Percentiles rank a stretch among this genome's conserved stretches.
These are phyloP conservation scores for Heliconius himera DNA, from an alignment of 1,140 invertebrate genomes.

Conservation along the genomic window DNA sequence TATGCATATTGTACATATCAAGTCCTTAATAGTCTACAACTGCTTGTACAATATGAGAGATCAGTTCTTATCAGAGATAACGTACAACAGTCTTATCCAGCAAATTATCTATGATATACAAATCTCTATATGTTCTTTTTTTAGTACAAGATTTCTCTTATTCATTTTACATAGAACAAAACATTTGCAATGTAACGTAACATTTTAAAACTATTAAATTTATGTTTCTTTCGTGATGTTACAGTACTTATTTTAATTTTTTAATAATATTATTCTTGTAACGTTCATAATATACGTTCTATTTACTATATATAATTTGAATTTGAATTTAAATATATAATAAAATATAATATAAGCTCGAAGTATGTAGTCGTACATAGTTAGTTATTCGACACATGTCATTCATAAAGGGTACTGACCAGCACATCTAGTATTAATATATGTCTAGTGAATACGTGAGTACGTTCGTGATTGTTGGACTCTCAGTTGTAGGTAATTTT, in stretches of 20 bases:
- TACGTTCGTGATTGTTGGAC: neutral
- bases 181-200: neutral
- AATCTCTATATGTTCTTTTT: conserved; percentile 23
- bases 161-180: neutral
- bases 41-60: conserved; percentile 36
- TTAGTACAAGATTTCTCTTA: neutral
- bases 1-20: neutral
- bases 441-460: neutral
- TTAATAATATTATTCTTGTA: neutral
- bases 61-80: conserved; percentile 66
- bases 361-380: neutral
- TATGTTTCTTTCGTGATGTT: no score
- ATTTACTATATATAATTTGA: no score
- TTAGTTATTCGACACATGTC: conserved; percentile 41
- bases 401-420: conserved; percentile 42
- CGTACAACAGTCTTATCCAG: conserved; percentile 56
- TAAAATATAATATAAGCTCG: neutral
- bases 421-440: conserved; percentile 36
- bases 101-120: conserved; percentile 28
- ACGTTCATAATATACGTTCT: neutral
- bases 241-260: neutral
- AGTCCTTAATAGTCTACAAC: neutral
- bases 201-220: no score
- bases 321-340: neutral
- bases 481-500: neutral